These are phyloP conservation scores for Drosophila elegans DNA, from an alignment of 1,140 invertebrate species.

Conservation along the genomic window DNA sequence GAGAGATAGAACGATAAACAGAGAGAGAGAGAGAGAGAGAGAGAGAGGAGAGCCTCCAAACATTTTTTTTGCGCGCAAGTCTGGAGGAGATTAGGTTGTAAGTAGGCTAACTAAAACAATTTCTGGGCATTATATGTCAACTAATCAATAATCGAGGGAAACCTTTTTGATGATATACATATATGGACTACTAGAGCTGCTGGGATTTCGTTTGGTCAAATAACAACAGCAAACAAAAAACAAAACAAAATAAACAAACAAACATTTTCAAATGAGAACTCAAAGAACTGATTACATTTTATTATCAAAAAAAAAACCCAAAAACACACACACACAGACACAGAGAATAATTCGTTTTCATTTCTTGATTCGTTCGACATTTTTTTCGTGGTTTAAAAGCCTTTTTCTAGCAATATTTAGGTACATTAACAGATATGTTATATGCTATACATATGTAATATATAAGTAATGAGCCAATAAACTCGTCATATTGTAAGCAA, in stretches of 20 bases:
- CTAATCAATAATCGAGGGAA: slow-evolving; percentile 40
- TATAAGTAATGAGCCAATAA: slow-evolving; percentile 30
- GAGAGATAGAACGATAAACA: no score
- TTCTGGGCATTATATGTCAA: slow-evolving; percentile 72
- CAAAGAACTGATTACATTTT: slow-evolving; percentile 78
- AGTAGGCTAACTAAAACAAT: slow-evolving; percentile 75
- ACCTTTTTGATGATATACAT: slow-evolving; percentile 12
- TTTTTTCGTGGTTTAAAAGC: slow-evolving; percentile 12
- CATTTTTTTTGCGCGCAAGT: slow-evolving; percentile 15
- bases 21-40: background rate
- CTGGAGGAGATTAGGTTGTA: slow-evolving; percentile 46
- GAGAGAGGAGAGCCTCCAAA: background rate
- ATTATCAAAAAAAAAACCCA: slow-evolving; percentile 32
- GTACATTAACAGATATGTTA: slow-evolving; percentile 21
- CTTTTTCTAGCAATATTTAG: slow-evolving; percentile 49
- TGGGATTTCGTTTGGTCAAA: slow-evolving; percentile 41
- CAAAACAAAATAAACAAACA: slow-evolving; percentile 16
- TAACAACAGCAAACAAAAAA: slow-evolving; percentile 11
- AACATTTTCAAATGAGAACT: slow-evolving; percentile 64
- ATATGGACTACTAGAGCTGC: slow-evolving; percentile 32
- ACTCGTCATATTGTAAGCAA: slow-evolving; percentile 57
- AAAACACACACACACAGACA: background rate
- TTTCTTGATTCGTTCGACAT: slow-evolving; percentile 10
- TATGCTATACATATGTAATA: slow-evolving; percentile 38
- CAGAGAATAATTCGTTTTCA: slow-evolving; percentile 16